Base-by-base conservation (phyloP, 2,888 invertebrate genomes). In the Drosophila stalkeri region DNA sequence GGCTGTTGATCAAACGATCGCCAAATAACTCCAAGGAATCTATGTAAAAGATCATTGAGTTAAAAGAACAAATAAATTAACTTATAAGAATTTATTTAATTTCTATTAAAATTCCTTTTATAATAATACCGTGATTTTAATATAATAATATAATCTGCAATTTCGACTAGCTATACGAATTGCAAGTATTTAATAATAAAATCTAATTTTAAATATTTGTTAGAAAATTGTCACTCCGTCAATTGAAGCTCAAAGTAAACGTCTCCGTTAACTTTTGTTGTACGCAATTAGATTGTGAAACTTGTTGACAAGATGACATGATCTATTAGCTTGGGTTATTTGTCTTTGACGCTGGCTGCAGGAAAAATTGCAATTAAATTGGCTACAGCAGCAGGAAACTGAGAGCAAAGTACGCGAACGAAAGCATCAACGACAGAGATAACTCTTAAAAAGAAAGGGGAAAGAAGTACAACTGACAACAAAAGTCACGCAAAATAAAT, bases 221-320 rank as follows among this genome's bases (percentile, higher is more conserved):
- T 12, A 2, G 1, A 5, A 35, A 20, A 18, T 20, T 54, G 5
- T 20, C 39, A 2, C n/a, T 39, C 3, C 20, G n/a, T 44, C 16
- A 9, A 20, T 57, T 64, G 35, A 27, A 37, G 18, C 16, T 66
- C 52, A 77, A 75, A 79, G 81, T 64, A 46, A 72, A 71, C 44
- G 74, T 52, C 70, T 51, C 55, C 52, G 41, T 56, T 57, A 51
- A 59, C 70, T 63, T 54, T 69, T 82, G 86, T 77, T 82, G 59
- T 72, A 56, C 61, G 75, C 85, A 90, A 88, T 90, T 82, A 82
- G 82, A 82, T 85, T 85, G 80, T 75, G 75, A 80, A 87, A 79
- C 72, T 86, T 81, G 82, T 88, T 88, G 91, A 88, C 85, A 86
- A 70, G 82, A 84, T 86, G 86, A 89, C 86, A 86, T 89, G 86